A percentile compares a stretch with the other conserved stretches of the same genome.
phyloP scores from a whole-genome alignment of 2,797 vertebrate genomes.

The Myripristis jacobus region DNA sequence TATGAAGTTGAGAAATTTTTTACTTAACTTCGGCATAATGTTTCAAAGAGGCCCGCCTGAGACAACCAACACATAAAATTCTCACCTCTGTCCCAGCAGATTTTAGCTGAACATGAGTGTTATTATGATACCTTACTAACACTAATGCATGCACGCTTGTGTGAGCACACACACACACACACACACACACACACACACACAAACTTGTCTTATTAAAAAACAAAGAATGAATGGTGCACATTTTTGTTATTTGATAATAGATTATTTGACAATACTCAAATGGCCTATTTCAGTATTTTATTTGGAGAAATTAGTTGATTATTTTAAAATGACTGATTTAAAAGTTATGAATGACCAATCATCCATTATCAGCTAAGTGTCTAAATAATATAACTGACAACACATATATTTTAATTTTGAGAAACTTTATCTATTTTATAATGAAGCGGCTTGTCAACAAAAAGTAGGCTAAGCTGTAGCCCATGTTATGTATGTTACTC shows the following conservation, averaged over 20 bases:
- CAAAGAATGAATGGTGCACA: not conserved
- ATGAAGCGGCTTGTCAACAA: not conserved
- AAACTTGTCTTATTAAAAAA: not conserved
- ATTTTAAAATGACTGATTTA: not conserved
- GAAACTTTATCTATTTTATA: constrained; percentile 8
- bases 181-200: not conserved
- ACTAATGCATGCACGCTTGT: too few relatives aligned
- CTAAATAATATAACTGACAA: not conserved
- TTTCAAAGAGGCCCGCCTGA: not conserved
- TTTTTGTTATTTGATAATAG: not conserved
- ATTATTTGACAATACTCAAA: constrained; percentile 3
- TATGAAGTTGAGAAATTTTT: constrained; percentile 47
- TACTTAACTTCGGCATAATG: constrained; percentile 34
- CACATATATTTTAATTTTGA: not conserved
- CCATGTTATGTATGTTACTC: not conserved
- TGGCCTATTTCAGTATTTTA: not conserved
- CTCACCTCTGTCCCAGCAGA: not conserved
- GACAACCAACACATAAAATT: constrained; percentile 11
- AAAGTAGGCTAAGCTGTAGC: too few relatives aligned
- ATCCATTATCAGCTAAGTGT: not conserved
- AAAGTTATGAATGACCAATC: not conserved
- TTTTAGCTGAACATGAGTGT: not conserved
- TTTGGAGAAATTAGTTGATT: not conserved
- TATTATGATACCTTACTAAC: not conserved
- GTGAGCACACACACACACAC: constrained; percentile 1